phyloP scores from a whole-genome alignment of 2,888 invertebrate species.

The Biston stratarius region DNA sequence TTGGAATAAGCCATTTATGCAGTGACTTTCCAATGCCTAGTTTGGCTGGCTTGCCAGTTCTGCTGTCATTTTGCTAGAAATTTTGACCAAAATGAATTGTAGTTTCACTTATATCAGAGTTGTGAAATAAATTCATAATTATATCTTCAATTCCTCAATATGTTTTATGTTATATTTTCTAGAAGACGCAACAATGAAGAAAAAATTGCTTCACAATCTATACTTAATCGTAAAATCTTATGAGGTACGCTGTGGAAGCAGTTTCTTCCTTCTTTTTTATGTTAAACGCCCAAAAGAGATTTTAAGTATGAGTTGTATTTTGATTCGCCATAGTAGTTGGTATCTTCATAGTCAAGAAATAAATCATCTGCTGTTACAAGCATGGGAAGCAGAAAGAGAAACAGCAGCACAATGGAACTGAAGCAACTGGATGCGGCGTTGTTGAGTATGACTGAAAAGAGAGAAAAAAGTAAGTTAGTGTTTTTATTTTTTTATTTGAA shows the following conservation, averaged over 20 bases:
- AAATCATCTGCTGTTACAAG: conserved; percentile 63
- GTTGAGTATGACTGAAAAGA: conserved; percentile 76
- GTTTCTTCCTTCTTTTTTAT: background rate
- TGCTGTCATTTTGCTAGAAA: no score
- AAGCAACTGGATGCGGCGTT: conserved; percentile 58
- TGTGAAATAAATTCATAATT: no score
- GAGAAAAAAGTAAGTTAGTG: conserved; percentile 14
- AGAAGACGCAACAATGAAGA: background rate
- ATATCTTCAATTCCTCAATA: conserved; percentile 8
- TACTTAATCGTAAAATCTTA: conserved; percentile 4
- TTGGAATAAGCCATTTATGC: no score
- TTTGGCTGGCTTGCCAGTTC: no score
- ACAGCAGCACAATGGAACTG: conserved; percentile 69
- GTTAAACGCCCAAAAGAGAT: conserved; percentile 62
- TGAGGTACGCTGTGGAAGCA: conserved; percentile 6
- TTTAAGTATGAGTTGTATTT: conserved; percentile 44
- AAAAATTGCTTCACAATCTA: conserved; percentile 11
- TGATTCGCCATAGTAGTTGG: conserved; percentile 52
- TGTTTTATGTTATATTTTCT: background rate
- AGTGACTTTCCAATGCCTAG: no score
- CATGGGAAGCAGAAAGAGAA: conserved; percentile 69
- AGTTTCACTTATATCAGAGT: no score
- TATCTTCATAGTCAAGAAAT: conserved; percentile 51
- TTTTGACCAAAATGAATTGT: no score
- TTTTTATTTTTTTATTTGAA: background rate